phyloP scores from a whole-genome alignment of 2,797 vertebrate genomes.

The Sarcophilus harrisii region DNA sequence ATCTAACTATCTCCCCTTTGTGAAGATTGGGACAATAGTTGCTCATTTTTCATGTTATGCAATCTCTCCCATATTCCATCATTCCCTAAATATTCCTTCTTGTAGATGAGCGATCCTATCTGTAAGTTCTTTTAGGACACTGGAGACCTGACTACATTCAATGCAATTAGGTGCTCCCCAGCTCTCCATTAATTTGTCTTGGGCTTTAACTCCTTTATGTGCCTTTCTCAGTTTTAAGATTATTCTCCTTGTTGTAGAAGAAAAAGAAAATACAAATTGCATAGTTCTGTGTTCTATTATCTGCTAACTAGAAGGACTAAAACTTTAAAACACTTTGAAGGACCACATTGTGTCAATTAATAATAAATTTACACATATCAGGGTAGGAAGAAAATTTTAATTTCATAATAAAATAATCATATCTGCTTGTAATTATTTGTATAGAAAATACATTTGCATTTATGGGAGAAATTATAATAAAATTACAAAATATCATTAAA shows the following conservation, averaged over 20 bases:
- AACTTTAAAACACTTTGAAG: not conserved
- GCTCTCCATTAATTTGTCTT: not conserved
- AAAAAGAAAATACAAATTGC: not conserved
- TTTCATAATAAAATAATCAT: not conserved
- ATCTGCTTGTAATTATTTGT: not conserved
- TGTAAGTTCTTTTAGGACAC: not conserved
- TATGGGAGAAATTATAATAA: not conserved
- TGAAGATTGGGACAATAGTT: too few species aligned
- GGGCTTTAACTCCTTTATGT: not conserved
- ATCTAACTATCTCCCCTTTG: too few species aligned
- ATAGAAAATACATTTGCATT: not conserved
- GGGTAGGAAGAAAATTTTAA: not conserved
- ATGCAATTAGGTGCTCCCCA: not conserved
- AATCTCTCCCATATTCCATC: too few species aligned
- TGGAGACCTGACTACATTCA: not conserved
- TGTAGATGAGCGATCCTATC: too few species aligned
- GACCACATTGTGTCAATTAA: not conserved
- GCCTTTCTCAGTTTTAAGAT: not conserved
- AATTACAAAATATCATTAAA: not conserved
- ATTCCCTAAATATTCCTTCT: too few species aligned
- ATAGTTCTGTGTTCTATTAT: not conserved
- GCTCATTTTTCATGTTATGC: too few species aligned
- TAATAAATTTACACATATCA: not conserved
- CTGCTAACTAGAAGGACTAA: not conserved
- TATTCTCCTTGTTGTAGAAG: not conserved